These are phyloP conservation scores for Lutjanus campechanus DNA, from an alignment of 2,797 vertebrate genomes.

Conservation along the genomic window DNA sequence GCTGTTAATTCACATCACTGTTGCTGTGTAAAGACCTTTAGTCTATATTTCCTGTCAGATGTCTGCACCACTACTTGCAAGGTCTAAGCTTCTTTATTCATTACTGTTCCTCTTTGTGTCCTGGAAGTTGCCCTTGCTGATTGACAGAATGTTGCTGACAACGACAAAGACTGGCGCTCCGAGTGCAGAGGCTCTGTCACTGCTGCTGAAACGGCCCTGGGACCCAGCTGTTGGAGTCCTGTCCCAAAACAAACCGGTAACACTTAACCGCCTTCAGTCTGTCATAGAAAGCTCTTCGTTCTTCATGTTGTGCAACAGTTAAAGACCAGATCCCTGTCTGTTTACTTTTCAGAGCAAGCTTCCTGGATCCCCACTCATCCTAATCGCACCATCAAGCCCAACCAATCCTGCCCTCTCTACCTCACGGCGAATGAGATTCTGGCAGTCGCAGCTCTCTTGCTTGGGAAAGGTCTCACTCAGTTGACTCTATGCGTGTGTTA, in stretches of 20 bases:
- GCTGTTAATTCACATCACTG: no score
- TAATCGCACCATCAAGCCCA: constrained; percentile 94
- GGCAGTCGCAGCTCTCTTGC: constrained; percentile 98
- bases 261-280: neutral
- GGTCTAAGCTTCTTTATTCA: neutral
- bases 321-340: neutral
- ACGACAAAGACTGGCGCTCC: constrained; percentile 92
- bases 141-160: constrained; percentile 96
- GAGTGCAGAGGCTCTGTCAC: constrained; percentile 94
- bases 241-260: constrained; percentile 97
- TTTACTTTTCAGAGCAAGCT: constrained; percentile 90
- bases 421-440: constrained; percentile 95
- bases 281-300: neutral
- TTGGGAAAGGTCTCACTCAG: constrained; percentile 91
- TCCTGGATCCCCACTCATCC: constrained; percentile 96
- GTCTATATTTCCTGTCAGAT: constrained; percentile 3
- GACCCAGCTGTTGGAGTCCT: constrained; percentile 97
- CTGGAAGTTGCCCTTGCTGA: constrained; percentile 92
- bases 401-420: constrained; percentile 91
- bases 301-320: neutral
- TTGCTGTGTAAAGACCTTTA: no score
- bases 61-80: neutral
- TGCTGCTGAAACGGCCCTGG: constrained; percentile 97
- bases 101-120: constrained; percentile 33
- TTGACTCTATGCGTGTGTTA: neutral